These are phyloP conservation scores for Ridgeia piscesae DNA, from an alignment of 1,140 invertebrate species.

Conservation along the genomic window DNA sequence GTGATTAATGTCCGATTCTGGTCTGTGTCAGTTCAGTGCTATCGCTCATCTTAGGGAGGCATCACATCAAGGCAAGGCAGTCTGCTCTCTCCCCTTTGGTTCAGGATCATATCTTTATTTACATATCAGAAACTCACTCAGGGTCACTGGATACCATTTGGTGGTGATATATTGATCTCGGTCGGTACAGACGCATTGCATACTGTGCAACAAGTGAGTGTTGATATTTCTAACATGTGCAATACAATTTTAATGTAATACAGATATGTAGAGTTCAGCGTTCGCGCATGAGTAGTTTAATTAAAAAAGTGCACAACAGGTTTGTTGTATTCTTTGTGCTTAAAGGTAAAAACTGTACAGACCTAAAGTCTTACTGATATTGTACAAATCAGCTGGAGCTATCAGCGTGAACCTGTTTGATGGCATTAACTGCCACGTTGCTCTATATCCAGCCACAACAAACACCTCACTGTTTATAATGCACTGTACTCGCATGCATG, in stretches of 20 bases:
- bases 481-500: not conserved
- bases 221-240: not conserved
- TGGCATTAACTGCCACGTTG: not conserved
- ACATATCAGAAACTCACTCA: not conserved
- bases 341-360: not conserved
- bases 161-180: not conserved
- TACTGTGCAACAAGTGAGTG: not conserved
- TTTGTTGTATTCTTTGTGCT: not conserved
- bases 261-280: not conserved
- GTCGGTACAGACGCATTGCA: not conserved
- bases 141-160: not conserved
- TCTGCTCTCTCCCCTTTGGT: not conserved
- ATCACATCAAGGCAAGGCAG: not conserved
- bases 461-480: not conserved
- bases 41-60: not conserved
- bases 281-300: not conserved
- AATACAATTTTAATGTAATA: not conserved
- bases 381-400: not conserved
- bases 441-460: not conserved
- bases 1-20: not conserved
- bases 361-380: not conserved
- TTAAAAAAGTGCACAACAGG: not conserved
- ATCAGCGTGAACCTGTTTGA: not conserved
- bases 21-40: not conserved
- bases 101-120: not conserved